Evolutionary conservation across 2,113 vertebrate genomes (phyloP).

Genomic region (Nicator chloris): DNA sequence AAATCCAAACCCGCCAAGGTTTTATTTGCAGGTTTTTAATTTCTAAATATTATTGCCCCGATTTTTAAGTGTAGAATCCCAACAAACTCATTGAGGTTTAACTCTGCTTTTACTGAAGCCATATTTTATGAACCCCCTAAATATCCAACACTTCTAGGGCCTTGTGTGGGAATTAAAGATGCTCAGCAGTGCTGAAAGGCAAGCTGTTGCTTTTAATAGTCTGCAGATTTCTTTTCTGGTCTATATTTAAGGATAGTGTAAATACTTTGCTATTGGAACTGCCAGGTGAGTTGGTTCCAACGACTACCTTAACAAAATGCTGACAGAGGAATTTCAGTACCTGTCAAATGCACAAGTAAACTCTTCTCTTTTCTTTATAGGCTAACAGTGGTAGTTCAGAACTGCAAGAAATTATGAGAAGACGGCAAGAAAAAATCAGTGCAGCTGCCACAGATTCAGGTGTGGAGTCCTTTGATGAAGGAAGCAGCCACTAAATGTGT

Average conservation of each 20-base stretch:
- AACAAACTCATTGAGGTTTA: not conserved
- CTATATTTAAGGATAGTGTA: not conserved
- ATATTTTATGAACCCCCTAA: not conserved
- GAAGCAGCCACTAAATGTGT: constrained; percentile 81
- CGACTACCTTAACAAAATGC: not conserved
- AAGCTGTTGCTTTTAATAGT: not conserved
- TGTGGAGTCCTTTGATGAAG: constrained; percentile 95
- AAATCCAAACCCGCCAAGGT: not conserved
- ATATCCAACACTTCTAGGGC: not conserved
- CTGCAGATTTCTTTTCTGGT: not conserved
- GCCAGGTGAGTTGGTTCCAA: not conserved
- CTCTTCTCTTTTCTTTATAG: constrained; percentile 61
- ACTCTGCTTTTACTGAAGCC: not conserved
- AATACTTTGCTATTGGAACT: not conserved
- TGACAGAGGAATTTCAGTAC: not conserved
- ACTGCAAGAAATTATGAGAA: constrained; percentile 94
- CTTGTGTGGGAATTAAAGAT: not conserved
- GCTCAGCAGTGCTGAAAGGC: not conserved
- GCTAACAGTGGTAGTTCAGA: constrained; percentile 86
- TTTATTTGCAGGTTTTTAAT: not conserved
- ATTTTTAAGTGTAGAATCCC: not conserved
- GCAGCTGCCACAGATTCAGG: constrained; percentile 90
- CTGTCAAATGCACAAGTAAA: not conserved
- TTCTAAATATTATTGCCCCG: not conserved
- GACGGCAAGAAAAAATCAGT: constrained; percentile 91